Base-by-base conservation (phyloP, 1,140 invertebrate species). In the Rhopalosiphum maidis region DNA sequence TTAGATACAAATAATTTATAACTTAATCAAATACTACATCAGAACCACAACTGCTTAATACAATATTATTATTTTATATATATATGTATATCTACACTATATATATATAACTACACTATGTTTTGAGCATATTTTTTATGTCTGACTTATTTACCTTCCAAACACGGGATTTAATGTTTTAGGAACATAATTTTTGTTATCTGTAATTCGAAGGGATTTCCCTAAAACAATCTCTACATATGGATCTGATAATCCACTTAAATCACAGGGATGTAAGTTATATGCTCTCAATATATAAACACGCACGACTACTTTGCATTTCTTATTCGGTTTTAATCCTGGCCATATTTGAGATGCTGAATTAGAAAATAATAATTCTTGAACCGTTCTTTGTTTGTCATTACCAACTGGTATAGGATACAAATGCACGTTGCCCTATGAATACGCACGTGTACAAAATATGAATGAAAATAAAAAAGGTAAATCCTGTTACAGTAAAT, bases 101-200 rank as follows among this genome's bases (percentile, higher is more conserved):
- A 30, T 60, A 25, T 11, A 15, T 15, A 30, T 25, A 68, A 68
- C 60, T 68, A 68, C 1, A 15, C 4, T 68, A n/a, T 68, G n/a
- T 68, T 60, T 4, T 60, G 30, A 30, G 30, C 2, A 60, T 5
- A 15, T 82, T 93, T 55, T 48, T 30, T 60, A 37, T 55, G 35
- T n/a, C 1, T 55, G 43, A 91, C 5, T 85, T 41, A 85, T 95
- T 23, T 96, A 97, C 97, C 96, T 97, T 94, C 98, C 98, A 95
- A 98, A 98, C 23, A 98, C 95, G 0, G 98, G 98, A 96, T 98
- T 98, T n/a, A 97, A 95, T 94, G 97, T 96, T 95, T 98, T 97
- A 23, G 97, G 96, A 51, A 98, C 96, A 94, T 97, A 97, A 94
- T 97, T 96, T 86, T 97, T 97, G 94, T 96, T 96, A 95, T 98